Base-by-base conservation (phyloP, 2,113 vertebrate genomes). In the Piprites chloris region DNA sequence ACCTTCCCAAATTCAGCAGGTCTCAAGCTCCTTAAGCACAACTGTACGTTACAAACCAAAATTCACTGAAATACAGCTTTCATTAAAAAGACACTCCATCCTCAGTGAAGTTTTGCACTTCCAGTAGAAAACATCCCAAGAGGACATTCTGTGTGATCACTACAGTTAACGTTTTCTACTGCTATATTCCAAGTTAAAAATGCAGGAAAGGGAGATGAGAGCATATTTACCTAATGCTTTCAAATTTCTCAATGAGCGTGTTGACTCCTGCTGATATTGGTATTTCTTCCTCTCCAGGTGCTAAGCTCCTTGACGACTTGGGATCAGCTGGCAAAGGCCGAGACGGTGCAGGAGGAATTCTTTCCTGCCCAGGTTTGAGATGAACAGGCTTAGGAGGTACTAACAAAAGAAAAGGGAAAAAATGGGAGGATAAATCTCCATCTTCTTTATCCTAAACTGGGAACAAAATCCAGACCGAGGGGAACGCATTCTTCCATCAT, bases 321-420 rank as follows among this genome's bases (percentile, higher is more conserved):
- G 97, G 98, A 80, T 97, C 97, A 88, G 98, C 98, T 33, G 97
- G 98, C 78, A 98, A 93, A 76, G 98, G 98, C 62, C 98, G 98
- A 44, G 97, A 98, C 6, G 98, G 98, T 4, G 98, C 98, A 46
- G 98, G 98, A n/a, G 98, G 98, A 92, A 98, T 98, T 97, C 96
- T 98, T 94, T 98, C 98, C 96, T 98, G 98, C 55, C 98, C 98
- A 89, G 98, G 96, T 96, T 98, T 98, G 93, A 99, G 98, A 96
- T 98, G 98, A 58, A 97, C 95, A 77, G 98, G 98, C 96, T 99
- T 98, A 99, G 98, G 98, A 98, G 98, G 98, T 97, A 98, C 99
- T 99, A 95, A 74, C 85, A 75, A 98, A 84, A 93, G 62, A 94
- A 69, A 92, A 87, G 30, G 67, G 50, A 46, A 49, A 62, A 79